Conservation (phyloP, 1,140 invertebrate species). For the Eulimnadia texana region DNA sequence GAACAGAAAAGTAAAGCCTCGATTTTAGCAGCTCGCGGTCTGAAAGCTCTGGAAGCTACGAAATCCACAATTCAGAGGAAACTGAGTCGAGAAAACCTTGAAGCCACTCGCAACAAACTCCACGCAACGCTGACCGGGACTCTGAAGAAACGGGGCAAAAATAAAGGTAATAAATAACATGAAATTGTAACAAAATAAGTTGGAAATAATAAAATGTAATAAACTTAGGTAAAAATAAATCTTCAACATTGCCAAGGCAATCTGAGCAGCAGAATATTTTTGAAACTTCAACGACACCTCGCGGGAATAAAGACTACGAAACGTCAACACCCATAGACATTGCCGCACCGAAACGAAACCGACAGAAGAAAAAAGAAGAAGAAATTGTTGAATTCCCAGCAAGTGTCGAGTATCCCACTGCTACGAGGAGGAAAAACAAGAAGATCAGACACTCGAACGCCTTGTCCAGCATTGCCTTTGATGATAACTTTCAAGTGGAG, state of each 20-base stretch:
- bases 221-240: too few species aligned
- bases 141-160: neutral
- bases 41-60: constrained; percentile 8
- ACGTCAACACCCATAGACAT: neutral
- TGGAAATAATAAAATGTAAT: too few species aligned
- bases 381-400: too few species aligned
- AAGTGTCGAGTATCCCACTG: neutral
- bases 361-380: neutral
- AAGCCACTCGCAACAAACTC: constrained; percentile 10
- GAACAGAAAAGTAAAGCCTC: neutral
- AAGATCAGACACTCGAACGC: neutral
- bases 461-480: neutral
- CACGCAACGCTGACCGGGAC: constrained; percentile 1
- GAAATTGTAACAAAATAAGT: too few species aligned
- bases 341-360: neutral
- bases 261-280: constrained; percentile 1
- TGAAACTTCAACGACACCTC: neutral
- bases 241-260: neutral
- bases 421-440: neutral
- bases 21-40: neutral
- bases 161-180: too few species aligned
- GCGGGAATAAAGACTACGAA: neutral
- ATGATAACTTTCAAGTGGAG: neutral
- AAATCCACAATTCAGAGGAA: constrained; percentile 10
- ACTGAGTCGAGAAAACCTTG: constrained; percentile 1